Evolutionary conservation across 1,140 invertebrate species (phyloP).

Genomic region (Rhopalosiphum maidis): DNA sequence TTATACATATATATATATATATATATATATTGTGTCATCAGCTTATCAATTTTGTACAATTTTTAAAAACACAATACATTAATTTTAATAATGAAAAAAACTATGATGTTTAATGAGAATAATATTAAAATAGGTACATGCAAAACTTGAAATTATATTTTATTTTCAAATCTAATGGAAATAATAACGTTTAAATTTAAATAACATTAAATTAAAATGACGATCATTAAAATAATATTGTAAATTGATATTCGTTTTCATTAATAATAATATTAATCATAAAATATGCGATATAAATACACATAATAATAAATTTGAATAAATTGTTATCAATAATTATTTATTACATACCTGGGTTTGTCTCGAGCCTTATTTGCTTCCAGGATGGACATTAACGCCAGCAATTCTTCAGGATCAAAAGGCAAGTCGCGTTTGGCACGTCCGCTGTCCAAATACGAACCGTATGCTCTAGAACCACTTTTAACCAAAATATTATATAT

Average conservation of each 20-base stretch:
- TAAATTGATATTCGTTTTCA: not conserved
- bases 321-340: not conserved
- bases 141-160: not conserved
- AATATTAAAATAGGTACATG: not conserved
- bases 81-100: not conserved
- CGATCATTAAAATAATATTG: not conserved
- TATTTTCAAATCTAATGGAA: not conserved
- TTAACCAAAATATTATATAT: not conserved
- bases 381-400: conserved; percentile 63
- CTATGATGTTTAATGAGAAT: not conserved
- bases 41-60: not conserved
- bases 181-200: not conserved
- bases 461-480: conserved; percentile 28
- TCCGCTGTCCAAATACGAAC: conserved; percentile 29
- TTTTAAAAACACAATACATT: too few relatives aligned
- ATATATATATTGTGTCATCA: too few relatives aligned
- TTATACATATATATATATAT: not conserved
- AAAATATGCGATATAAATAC: not conserved
- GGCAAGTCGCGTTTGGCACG: conserved; percentile 63
- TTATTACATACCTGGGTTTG: conserved; percentile 16
- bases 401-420: conserved; percentile 63
- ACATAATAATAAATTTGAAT: not conserved
- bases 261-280: not conserved
- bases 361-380: conserved; percentile 61
- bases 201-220: not conserved